These are phyloP conservation scores for Thymallus thymallus DNA, from an alignment of 2,113 vertebrate species.

Conservation along the genomic window DNA sequence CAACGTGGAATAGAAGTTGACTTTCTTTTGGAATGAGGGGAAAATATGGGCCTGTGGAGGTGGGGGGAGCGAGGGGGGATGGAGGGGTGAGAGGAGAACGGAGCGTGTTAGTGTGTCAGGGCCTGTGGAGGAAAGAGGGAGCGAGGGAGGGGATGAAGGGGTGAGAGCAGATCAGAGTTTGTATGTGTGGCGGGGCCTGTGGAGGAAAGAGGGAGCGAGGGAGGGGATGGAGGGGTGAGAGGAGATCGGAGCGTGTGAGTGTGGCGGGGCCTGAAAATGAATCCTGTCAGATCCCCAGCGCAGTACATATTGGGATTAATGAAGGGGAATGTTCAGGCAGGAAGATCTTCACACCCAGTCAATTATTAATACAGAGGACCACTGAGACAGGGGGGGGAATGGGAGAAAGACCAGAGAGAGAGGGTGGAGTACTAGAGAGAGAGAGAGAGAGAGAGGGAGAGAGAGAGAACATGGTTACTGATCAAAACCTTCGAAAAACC, in stretches of 20 bases:
- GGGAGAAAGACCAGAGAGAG: background rate
- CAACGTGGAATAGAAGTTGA: too few relatives aligned
- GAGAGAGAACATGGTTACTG: too few relatives aligned
- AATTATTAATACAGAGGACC: constrained; percentile 45
- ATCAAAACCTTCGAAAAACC: too few relatives aligned
- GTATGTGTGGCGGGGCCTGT: too few relatives aligned
- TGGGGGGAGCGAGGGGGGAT: too few relatives aligned
- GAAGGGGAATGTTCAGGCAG: constrained; percentile 41
- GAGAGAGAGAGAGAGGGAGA: background rate
- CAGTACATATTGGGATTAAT: constrained; percentile 57
- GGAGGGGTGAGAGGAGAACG: background rate
- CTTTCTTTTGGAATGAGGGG: background rate
- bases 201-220: background rate
- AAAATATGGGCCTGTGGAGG: background rate
- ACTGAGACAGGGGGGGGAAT: background rate
- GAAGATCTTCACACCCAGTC: constrained; percentile 43
- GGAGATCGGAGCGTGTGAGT: background rate
- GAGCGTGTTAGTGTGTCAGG: background rate
- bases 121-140: too few relatives aligned
- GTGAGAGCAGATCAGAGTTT: too few relatives aligned
- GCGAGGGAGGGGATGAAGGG: background rate
- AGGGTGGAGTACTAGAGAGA: background rate
- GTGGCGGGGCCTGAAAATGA: constrained; percentile 31
- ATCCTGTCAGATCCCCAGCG: constrained; percentile 41
- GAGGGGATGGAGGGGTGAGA: background rate